Evolutionary conservation across 2,797 vertebrate species (phyloP).

Genomic region (Mycteria americana): DNA sequence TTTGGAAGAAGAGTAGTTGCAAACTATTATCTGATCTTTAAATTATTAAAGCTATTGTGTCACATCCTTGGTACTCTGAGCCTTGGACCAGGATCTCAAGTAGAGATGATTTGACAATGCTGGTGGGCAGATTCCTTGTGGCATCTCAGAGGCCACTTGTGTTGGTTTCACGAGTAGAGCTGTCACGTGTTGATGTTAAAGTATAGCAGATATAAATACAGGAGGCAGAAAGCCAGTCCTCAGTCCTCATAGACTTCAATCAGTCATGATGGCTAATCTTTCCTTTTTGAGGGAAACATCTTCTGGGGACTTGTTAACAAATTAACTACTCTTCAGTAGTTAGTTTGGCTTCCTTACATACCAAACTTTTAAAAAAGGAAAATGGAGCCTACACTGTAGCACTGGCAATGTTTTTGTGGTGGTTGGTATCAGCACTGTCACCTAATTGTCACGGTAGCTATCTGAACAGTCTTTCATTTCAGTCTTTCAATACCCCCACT

Average conservation of each 20-base stretch:
- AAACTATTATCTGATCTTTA: not conserved
- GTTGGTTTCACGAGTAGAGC: not conserved
- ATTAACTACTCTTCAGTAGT: not conserved
- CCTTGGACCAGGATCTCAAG: not conserved
- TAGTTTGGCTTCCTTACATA: not conserved
- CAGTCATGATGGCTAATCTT: not conserved
- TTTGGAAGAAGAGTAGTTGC: not conserved
- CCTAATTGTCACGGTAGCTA: not conserved
- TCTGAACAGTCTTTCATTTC: not conserved
- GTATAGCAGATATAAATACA: not conserved
- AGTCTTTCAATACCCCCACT: not conserved
- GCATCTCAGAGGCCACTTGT: not conserved
- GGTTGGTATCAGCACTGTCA: not conserved
- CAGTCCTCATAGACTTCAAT: not conserved
- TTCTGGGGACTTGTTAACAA: not conserved
- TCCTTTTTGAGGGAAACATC: not conserved
- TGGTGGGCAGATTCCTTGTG: not conserved
- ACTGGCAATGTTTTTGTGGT: not conserved
- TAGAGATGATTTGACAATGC: not conserved
- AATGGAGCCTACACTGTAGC: not conserved
- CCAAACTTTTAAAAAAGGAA: not conserved
- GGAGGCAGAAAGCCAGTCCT: not conserved
- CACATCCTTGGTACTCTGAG: not conserved
- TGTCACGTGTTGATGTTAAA: not conserved
- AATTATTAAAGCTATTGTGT: not conserved